Percentiles rank a stretch among this genome's conserved stretches.
Conservation (phyloP, 2,113 vertebrate genomes). For the Saguinus imperator region DNA sequence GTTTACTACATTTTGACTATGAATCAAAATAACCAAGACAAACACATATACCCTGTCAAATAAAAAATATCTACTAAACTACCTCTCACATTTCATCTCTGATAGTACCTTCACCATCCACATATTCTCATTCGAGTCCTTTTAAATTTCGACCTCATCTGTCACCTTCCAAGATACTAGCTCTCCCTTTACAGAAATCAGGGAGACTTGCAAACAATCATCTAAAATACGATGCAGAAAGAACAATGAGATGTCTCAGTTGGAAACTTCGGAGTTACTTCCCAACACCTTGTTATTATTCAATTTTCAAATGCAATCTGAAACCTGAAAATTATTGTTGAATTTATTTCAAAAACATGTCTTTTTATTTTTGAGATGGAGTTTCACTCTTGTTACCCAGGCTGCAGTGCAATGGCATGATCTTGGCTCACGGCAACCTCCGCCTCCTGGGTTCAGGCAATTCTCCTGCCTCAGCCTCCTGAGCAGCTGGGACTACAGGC, state of each 20-base stretch:
- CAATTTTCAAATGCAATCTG: not conserved
- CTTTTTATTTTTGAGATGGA: not conserved
- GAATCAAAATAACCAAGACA: not conserved
- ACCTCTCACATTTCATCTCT: not conserved
- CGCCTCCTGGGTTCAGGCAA: no score
- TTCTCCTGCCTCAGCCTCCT: no score
- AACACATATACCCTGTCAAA: not conserved
- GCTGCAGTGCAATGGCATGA: no score
- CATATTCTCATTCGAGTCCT: not conserved
- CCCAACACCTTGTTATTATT: not conserved
- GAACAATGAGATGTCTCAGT: not conserved
- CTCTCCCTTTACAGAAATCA: not conserved
- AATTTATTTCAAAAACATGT: not conserved
- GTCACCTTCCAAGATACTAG: not conserved
- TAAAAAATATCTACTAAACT: not conserved
- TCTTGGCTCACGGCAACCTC: no score
- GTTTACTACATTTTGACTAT: not conserved
- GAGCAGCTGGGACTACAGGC: no score
- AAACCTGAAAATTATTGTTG: not conserved
- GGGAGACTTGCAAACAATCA: not conserved
- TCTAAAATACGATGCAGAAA: not conserved
- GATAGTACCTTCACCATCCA: not conserved
- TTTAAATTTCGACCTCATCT: not conserved
- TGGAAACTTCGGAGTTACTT: not conserved
- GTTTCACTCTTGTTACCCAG: no score